A percentile compares a stretch with the other conserved stretches of the same genome.
phyloP scores from a whole-genome alignment of 2,888 invertebrate genomes.

The Stegana nigrithorax region DNA sequence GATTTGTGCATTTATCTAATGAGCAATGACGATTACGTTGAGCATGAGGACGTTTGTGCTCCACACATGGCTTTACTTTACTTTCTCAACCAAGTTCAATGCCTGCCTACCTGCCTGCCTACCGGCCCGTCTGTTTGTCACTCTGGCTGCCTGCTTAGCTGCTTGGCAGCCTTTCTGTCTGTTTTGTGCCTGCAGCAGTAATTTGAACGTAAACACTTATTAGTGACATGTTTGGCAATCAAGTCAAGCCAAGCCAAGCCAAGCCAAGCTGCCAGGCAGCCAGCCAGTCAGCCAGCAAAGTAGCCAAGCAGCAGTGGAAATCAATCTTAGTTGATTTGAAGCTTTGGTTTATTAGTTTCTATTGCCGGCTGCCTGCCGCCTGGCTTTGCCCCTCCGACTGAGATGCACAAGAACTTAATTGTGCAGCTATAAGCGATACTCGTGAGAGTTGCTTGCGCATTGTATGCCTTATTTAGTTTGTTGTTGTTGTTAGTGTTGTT shows the following conservation, averaged over 20 bases:
- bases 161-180: background rate
- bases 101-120: background rate
- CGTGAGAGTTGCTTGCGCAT: background rate
- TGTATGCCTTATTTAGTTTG: constrained; percentile 4
- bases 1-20: constrained; percentile 37
- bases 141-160: background rate
- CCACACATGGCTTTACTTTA: background rate
- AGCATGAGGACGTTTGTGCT: too few relatives aligned
- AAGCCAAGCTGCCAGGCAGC: background rate
- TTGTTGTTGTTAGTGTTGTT: too few relatives aligned
- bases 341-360: too few relatives aligned
- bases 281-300: too few relatives aligned
- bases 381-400: background rate
- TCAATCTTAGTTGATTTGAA: constrained; percentile 39
- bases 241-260: background rate
- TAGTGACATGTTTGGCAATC: constrained; percentile 46
- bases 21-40: constrained; percentile 25
- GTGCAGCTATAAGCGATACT: background rate
- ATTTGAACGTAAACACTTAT: constrained; percentile 47
- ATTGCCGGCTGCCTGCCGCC: background rate
- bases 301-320: constrained; percentile 26
- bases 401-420: constrained; percentile 15
- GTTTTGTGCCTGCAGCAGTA: background rate
- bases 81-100: background rate
- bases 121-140: background rate